phyloP scores from a whole-genome alignment of 2,113 vertebrate species.

The Miniopterus natalensis region DNA sequence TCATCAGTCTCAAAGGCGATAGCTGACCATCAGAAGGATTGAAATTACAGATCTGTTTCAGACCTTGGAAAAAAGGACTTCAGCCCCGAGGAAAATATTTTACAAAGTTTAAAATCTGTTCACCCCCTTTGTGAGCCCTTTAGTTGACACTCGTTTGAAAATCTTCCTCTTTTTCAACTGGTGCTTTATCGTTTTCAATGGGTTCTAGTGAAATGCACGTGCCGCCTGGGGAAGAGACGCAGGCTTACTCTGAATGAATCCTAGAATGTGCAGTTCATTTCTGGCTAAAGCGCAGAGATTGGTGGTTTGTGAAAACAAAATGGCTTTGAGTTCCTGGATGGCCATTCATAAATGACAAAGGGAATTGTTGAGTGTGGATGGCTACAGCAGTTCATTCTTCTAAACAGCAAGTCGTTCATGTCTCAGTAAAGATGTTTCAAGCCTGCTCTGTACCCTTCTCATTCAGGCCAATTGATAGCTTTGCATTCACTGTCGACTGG shows the following conservation, averaged over 20 bases:
- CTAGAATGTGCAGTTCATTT: not conserved
- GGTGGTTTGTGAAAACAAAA: not conserved
- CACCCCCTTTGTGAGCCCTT: not conserved
- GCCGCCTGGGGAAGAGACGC: not conserved
- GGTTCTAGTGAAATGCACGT: not conserved
- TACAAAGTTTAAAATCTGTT: not conserved
- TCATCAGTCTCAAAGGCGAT: conserved; percentile 13
- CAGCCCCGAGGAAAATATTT: not conserved
- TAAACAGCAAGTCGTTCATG: not conserved
- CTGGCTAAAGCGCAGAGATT: not conserved
- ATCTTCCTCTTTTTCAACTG: not conserved
- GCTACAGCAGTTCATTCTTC: not conserved
- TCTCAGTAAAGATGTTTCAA: not conserved
- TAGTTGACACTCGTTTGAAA: not conserved
- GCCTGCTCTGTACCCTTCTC: not conserved
- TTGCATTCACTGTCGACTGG: not conserved
- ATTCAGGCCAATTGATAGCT: not conserved
- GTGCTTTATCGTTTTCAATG: not conserved
- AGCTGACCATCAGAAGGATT: not conserved
- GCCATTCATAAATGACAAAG: not conserved
- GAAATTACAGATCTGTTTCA: not conserved
- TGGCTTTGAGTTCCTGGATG: not conserved
- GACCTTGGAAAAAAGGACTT: not conserved
- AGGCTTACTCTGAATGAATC: not conserved
- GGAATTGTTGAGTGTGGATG: not conserved